Percentiles rank a stretch among this genome's conserved stretches.
Conservation (phyloP, 2,113 vertebrate genomes). For the human region DNA sequence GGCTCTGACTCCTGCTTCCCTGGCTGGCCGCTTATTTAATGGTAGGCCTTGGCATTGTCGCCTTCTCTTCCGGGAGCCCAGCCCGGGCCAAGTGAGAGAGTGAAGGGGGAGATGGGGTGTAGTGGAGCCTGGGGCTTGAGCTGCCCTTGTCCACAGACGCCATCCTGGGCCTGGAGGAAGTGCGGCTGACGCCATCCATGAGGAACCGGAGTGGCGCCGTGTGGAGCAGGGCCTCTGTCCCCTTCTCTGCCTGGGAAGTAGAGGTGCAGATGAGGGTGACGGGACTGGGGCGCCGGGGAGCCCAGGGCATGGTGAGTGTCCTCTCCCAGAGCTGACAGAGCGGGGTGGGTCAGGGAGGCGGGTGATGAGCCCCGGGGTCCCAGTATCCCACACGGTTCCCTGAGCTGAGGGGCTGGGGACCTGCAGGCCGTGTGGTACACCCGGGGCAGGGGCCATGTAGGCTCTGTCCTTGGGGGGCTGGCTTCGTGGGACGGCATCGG, state of each 20-base stretch:
- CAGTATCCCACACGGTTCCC: background rate
- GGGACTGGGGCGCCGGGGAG: constrained; percentile 40
- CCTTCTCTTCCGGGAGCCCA: background rate
- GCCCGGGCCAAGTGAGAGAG: background rate
- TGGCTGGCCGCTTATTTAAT: no score
- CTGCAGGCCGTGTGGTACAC: constrained; percentile 76
- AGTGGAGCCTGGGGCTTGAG: background rate
- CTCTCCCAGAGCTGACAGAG: background rate
- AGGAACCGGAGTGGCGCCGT: constrained; percentile 55
- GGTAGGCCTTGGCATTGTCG: background rate
- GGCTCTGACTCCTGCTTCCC: background rate
- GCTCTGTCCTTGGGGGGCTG: background rate
- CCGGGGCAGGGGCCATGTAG: background rate
- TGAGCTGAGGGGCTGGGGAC: background rate
- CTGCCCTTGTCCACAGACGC: constrained; percentile 60
- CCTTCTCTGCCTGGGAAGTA: constrained; percentile 76
- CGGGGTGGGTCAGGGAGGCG: background rate
- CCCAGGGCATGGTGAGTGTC: constrained; percentile 76
- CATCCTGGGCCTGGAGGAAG: constrained; percentile 62
- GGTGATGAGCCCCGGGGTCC: background rate
- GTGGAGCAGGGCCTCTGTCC: constrained; percentile 64
- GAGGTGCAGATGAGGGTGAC: constrained; percentile 72
- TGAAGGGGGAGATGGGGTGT: background rate
- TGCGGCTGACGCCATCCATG: constrained; percentile 70
- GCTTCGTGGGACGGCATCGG: constrained; percentile 63